Percentiles rank a stretch among this genome's conserved stretches.
Evolutionary conservation across 2,113 vertebrate species (phyloP).

Genomic region (Corynorhinus townsendii): DNA sequence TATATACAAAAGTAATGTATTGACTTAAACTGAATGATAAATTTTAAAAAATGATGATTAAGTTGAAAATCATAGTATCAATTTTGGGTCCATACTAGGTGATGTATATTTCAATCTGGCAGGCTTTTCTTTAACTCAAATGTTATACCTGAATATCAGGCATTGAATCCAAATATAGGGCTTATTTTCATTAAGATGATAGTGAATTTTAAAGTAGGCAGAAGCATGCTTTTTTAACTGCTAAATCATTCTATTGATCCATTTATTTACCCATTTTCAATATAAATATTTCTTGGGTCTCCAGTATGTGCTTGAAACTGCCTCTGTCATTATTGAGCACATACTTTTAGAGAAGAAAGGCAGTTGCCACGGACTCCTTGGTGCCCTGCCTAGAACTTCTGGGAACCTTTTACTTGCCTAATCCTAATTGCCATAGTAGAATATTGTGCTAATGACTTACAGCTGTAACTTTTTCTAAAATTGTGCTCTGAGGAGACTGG

Average conservation of each 20-base stretch:
- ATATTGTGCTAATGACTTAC: neutral
- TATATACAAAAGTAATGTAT: neutral
- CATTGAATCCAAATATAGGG: neutral
- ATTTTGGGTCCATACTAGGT: neutral
- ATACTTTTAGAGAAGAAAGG: neutral
- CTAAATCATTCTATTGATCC: neutral
- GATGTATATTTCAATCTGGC: neutral
- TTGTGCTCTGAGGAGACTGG: neutral
- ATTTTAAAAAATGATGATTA: neutral
- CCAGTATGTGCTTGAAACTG: neutral
- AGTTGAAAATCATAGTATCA: neutral
- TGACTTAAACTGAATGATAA: neutral
- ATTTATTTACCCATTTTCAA: neutral
- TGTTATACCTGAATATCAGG: neutral
- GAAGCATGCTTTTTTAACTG: neutral
- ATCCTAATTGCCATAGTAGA: neutral
- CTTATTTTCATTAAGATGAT: neutral
- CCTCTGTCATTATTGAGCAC: neutral
- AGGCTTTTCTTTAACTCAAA: neutral
- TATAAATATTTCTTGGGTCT: neutral
- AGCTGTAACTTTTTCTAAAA: neutral
- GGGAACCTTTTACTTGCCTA: neutral
- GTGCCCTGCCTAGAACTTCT: neutral
- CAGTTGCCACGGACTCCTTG: neutral
- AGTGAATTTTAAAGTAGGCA: neutral